phyloP scores from a whole-genome alignment of 1,140 invertebrate genomes.

The Rhagoletis zephyria region DNA sequence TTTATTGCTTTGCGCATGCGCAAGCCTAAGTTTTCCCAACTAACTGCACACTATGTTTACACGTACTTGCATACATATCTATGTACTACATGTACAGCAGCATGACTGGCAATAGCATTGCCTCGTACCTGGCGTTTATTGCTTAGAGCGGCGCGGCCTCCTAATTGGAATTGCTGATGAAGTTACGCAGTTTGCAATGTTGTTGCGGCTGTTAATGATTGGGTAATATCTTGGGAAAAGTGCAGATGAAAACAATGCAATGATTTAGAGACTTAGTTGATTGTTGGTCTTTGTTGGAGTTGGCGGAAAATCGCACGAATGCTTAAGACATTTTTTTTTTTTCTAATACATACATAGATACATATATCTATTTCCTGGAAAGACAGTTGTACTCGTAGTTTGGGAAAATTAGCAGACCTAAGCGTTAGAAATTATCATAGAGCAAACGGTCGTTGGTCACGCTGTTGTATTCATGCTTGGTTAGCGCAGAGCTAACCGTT shows the following conservation, averaged over 20 bases:
- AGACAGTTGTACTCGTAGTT: background rate
- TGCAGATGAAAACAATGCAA: conserved; percentile 23
- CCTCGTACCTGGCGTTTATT: conserved; percentile 28
- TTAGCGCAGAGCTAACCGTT: background rate
- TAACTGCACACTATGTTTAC: background rate
- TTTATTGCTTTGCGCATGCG: conserved; percentile 37
- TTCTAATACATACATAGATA: background rate
- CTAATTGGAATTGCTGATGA: conserved; percentile 51
- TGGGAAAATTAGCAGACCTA: conserved; percentile 21
- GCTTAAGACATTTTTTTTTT: background rate
- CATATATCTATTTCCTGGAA: conserved; percentile 50
- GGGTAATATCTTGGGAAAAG: conserved; percentile 50
- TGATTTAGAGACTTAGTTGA: conserved; percentile 23
- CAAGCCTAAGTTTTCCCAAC: conserved; percentile 24
- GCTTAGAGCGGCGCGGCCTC: background rate
- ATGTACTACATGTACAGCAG: too few relatives aligned
- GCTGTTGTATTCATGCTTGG: background rate
- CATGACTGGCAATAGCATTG: background rate
- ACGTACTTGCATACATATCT: background rate
- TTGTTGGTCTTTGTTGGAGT: conserved; percentile 38
- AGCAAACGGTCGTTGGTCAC: background rate
- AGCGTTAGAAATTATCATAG: background rate
- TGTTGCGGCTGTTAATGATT: conserved; percentile 24
- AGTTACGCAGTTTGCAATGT: conserved; percentile 40
- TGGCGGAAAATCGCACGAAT: conserved; percentile 22